These are phyloP conservation scores for Dynastes tityus DNA, from an alignment of 2,888 invertebrate species.

Conservation along the genomic window DNA sequence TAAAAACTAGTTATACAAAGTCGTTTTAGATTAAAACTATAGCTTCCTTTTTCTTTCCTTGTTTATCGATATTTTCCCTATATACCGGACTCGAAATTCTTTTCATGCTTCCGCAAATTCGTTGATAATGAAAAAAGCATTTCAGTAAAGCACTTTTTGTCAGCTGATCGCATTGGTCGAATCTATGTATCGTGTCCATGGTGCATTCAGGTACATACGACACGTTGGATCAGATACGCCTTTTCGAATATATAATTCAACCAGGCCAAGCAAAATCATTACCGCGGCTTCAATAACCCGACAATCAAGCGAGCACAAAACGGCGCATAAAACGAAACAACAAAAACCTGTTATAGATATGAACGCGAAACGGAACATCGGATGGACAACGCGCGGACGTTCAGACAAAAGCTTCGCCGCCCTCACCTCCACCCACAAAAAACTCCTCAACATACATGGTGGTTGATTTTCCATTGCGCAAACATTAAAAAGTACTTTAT, in stretches of 20 bases:
- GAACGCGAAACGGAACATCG: slow-evolving; percentile 53
- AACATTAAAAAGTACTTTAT: too few relatives aligned
- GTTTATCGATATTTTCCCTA: too few relatives aligned
- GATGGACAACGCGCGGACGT: slow-evolving; percentile 37
- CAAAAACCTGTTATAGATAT: slow-evolving; percentile 61
- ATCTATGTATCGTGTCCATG: neutral
- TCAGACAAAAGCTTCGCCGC: slow-evolving; percentile 21
- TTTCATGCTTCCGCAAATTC: too few relatives aligned
- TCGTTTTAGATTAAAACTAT: too few relatives aligned
- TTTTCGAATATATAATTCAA: slow-evolving; percentile 1
- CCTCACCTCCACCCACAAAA: neutral
- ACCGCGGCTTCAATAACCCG: slow-evolving; percentile 50
- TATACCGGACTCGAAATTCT: too few relatives aligned
- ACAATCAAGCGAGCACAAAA: slow-evolving; percentile 58
- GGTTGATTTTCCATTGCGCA: too few relatives aligned
- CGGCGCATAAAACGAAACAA: slow-evolving; percentile 58
- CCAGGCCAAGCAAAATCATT: slow-evolving; percentile 20
- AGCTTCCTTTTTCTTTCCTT: too few relatives aligned
- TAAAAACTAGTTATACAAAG: too few relatives aligned
- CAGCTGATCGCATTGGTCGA: too few relatives aligned
- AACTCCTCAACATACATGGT: neutral
- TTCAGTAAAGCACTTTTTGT: too few relatives aligned
- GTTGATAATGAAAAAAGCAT: too few relatives aligned
- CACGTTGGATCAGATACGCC: slow-evolving; percentile 1
- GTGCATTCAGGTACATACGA: neutral